phyloP scores from a whole-genome alignment of 2,888 invertebrate genomes.

The Drosophila dives region DNA sequence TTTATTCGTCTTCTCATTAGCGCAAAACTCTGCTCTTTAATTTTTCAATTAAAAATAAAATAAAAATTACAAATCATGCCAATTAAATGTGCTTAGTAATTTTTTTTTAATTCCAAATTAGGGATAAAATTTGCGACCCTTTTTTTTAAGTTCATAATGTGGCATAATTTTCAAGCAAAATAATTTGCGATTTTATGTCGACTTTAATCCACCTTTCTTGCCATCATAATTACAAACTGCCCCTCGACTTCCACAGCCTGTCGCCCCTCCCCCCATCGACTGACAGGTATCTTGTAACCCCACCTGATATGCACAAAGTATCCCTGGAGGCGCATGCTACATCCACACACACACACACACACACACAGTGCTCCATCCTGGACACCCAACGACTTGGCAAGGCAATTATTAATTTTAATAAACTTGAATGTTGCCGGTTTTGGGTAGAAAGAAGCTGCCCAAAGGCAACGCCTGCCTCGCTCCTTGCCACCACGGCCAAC shows the following conservation, averaged over 20 bases:
- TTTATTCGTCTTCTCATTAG: not conserved
- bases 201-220: conserved; percentile 9
- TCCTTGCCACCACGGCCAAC: not conserved
- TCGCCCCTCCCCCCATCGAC: not conserved
- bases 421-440: conserved; percentile 49
- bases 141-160: conserved; percentile 18
- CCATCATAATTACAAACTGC: conserved; percentile 28
- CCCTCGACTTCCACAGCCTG: conserved; percentile 12
- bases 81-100: not conserved
- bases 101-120: conserved; percentile 1
- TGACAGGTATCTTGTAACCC: conserved; percentile 14
- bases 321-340: conserved; percentile 43
- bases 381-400: conserved; percentile 57
- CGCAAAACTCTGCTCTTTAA: not conserved
- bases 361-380: conserved; percentile 11
- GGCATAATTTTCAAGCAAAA: conserved; percentile 12
- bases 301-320: conserved; percentile 32
- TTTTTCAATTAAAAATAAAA: conserved; percentile 6
- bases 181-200: not conserved
- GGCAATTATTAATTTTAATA: conserved; percentile 81
- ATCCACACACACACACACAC: not conserved
- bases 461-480: conserved; percentile 17
- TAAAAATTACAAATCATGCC: not conserved
- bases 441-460: conserved; percentile 34
- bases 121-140: not conserved